These are phyloP conservation scores for Microcebus lehilahytsara DNA, from an alignment of 2,113 vertebrate species.

Conservation along the genomic window DNA sequence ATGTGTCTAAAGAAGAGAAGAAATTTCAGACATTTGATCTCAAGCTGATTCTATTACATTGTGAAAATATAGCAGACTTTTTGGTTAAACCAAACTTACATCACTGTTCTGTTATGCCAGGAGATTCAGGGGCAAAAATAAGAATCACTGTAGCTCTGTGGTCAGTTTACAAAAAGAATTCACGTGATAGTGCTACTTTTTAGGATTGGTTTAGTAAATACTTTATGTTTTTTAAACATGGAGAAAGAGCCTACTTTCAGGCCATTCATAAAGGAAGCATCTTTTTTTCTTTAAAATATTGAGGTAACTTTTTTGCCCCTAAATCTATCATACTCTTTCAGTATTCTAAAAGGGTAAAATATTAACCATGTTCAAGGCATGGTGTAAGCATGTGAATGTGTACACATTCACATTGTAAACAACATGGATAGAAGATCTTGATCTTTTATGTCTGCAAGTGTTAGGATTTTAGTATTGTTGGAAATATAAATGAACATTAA, in stretches of 20 bases:
- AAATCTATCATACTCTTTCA: neutral
- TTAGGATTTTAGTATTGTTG: neutral
- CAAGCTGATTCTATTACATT: neutral
- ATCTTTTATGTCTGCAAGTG: neutral
- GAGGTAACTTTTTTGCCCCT: neutral
- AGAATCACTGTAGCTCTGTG: neutral
- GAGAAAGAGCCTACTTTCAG: neutral
- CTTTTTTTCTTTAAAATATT: slow-evolving; percentile 22
- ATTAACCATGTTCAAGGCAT: neutral
- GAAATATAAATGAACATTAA: neutral
- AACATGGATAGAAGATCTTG: neutral
- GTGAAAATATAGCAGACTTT: neutral
- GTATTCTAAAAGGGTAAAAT: neutral
- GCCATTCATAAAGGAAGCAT: neutral
- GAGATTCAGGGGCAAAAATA: neutral
- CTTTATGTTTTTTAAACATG: neutral
- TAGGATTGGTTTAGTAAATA: neutral
- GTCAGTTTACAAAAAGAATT: neutral
- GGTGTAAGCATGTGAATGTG: neutral
- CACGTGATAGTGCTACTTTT: neutral
- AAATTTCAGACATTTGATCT: neutral
- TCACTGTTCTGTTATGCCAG: neutral
- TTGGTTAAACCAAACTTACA: neutral
- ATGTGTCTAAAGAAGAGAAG: neutral
- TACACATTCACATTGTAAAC: neutral